Evolutionary conservation across 1,140 invertebrate genomes (phyloP).

Genomic region (Mycetomoellerius zeteki): DNA sequence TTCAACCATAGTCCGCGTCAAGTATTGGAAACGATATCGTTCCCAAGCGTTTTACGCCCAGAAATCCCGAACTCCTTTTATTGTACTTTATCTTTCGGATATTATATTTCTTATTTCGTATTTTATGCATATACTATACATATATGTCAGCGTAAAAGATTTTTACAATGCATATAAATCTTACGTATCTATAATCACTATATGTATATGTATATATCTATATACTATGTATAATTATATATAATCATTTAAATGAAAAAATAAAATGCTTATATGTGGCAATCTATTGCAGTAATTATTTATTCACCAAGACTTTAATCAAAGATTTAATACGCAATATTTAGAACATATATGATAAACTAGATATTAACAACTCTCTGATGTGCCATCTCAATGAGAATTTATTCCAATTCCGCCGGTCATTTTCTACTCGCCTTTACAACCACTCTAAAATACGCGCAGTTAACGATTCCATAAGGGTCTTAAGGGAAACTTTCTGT

Average conservation of each 20-base stretch:
- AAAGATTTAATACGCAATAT: background rate
- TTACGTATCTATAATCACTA: background rate
- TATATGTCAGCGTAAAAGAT: background rate
- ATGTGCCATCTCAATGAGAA: slow-evolving; percentile 28
- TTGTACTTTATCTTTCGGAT: background rate
- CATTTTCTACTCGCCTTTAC: slow-evolving; percentile 72
- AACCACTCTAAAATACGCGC: slow-evolving; percentile 80
- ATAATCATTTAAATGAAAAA: slow-evolving; percentile 12
- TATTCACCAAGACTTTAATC: background rate
- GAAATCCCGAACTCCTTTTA: slow-evolving; percentile 13
- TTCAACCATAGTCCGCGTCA: slow-evolving; percentile 30
- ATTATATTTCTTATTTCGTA: slow-evolving; percentile 28
- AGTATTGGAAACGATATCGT: slow-evolving; percentile 43
- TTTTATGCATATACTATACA: background rate
- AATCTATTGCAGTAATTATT: background rate
- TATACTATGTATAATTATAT: background rate
- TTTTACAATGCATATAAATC: background rate
- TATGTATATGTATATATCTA: background rate
- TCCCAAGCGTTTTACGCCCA: slow-evolving; percentile 22
- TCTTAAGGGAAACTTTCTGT: slow-evolving; percentile 79
- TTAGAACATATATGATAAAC: background rate
- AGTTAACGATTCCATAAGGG: slow-evolving; percentile 82
- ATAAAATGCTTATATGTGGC: background rate
- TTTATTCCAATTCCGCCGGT: slow-evolving; percentile 71
- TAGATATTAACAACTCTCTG: background rate